phyloP scores from a whole-genome alignment of 2,797 vertebrate genomes.

The Otolemur crassicaudatus region DNA sequence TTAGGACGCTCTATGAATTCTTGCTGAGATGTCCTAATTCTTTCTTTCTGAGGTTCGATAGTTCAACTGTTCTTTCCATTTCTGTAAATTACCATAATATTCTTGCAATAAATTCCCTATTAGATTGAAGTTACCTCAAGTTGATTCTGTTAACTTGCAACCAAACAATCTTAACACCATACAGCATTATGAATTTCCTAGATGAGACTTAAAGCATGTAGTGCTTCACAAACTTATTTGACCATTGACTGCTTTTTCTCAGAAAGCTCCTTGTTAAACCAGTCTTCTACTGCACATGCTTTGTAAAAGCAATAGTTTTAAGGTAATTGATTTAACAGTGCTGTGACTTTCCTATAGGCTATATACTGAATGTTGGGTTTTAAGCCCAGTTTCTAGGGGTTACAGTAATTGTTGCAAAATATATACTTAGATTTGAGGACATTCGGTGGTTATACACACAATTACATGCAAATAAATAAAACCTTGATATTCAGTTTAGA shows the following conservation, averaged over 20 bases:
- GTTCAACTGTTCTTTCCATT: not conserved
- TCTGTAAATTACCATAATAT: not conserved
- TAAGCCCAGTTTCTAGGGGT: constrained; percentile 27
- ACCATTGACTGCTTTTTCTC: not conserved
- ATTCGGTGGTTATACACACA: not conserved
- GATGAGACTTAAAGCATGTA: not conserved
- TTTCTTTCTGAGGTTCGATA: not conserved
- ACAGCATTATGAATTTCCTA: not conserved
- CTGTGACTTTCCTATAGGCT: not conserved
- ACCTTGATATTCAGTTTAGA: not conserved
- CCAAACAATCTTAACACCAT: not conserved
- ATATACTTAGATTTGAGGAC: not conserved
- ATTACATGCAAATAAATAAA: constrained; percentile 45
- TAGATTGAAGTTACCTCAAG: not conserved
- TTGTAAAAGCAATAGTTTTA: constrained; percentile 19
- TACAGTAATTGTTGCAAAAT: constrained; percentile 20
- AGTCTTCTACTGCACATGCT: not conserved
- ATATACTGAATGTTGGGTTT: not conserved
- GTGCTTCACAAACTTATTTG: constrained; percentile 39
- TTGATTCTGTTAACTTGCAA: not conserved
- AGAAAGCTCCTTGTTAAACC: not conserved
- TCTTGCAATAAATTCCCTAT: constrained; percentile 19
- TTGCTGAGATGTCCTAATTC: not conserved
- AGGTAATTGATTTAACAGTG: constrained; percentile 38
- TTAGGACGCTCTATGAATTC: not conserved